Evolutionary conservation across 2,113 vertebrate species (phyloP).

Genomic region (Octodon degus): DNA sequence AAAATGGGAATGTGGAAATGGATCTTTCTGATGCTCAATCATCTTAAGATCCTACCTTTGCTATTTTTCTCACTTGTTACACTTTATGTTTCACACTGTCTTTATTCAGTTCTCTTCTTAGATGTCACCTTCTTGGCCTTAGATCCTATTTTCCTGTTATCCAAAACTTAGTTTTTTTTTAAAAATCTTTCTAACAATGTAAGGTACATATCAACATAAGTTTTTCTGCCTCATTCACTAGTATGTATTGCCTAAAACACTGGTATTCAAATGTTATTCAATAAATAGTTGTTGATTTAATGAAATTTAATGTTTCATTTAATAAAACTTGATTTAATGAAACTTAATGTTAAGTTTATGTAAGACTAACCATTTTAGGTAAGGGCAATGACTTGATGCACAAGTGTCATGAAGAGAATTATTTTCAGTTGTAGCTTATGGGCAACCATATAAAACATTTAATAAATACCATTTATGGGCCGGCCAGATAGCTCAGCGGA

Average conservation of each 20-base stretch:
- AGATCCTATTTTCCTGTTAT: background rate
- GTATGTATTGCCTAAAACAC: background rate
- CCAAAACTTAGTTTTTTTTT: background rate
- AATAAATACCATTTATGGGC: background rate
- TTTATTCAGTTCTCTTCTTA: background rate
- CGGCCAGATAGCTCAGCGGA: too few relatives aligned
- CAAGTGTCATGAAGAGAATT: background rate
- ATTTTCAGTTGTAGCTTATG: background rate
- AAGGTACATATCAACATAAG: background rate
- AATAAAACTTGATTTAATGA: background rate
- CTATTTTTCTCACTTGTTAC: background rate
- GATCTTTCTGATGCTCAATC: background rate
- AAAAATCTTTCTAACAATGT: background rate
- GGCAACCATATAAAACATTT: constrained; percentile 30
- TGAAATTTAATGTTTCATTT: background rate
- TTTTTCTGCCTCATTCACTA: background rate
- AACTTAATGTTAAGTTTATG: background rate
- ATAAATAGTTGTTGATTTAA: background rate
- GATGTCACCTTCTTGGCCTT: background rate
- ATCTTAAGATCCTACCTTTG: background rate
- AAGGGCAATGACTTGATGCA: background rate
- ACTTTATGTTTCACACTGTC: background rate
- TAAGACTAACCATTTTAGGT: background rate
- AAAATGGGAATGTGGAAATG: background rate
- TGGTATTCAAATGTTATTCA: background rate